Base-by-base conservation (phyloP, 2,888 invertebrate species). In the Lissocephala sabroskyi region DNA sequence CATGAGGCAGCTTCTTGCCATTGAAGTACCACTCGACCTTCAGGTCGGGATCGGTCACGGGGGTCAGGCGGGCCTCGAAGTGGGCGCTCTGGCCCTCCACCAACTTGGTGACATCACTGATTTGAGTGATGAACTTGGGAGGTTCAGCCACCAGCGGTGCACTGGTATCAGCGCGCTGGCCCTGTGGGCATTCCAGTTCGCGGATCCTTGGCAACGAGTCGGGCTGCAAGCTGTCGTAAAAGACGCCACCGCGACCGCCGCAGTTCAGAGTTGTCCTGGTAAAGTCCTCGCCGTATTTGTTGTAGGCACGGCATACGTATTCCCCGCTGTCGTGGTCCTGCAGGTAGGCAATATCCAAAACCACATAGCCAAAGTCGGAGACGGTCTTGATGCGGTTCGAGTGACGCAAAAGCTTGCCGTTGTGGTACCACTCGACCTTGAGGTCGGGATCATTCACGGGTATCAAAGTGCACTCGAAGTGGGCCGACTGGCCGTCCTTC, bases 341-440 rank as follows among this genome's bases (percentile, higher is more conserved):
- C 26, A 96, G 91, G 71, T 96, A 95, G n/a, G 96, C 92, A 76
- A 97, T 95, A 77, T 97, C 97, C 86, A 97, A 89, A 6, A 96
- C 92, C 9, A 97, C 96, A 81, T 95, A 97, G 41, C 97, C 97
- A 79, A 97, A 97, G 83, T 97, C 97, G 37, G 95, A 95, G 1
- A 97, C 94, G 56, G 93, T 93, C 85, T 97, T 96, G 75, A 96
- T 95, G 59, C 97, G 89, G 16, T 93, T 93, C 2, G 95, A 94
- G 80, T 96, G 94, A 49, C 94, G 89, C 62, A 99, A 85, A 0
- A 95, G 94, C 77, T 94, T 89, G 3, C 95, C 96, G 82, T 99
- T 96, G 79, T 95, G 95, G 86, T 94, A 97, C 98, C 98, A 98
- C 86, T 98, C 97, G 17, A 97, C 95, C 80, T 93, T 92, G 86